phyloP scores from a whole-genome alignment of 1,140 invertebrate genomes.

The Microplitis mediator region DNA sequence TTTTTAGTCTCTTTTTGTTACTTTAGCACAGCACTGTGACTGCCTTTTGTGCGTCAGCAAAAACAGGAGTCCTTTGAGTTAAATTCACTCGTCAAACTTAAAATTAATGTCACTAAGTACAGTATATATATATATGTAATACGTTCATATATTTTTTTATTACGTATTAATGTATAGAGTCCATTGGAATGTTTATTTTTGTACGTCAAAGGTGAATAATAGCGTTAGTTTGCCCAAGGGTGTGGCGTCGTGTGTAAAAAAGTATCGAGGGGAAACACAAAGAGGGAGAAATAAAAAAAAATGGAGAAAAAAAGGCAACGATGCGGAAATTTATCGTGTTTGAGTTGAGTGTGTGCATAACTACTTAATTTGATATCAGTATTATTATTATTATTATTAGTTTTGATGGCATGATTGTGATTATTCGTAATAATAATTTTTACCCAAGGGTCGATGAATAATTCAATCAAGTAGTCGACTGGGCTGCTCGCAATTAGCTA shows the following conservation, averaged over 20 bases:
- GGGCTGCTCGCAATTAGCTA: conserved; percentile 12
- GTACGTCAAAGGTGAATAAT: neutral
- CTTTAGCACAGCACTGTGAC: no score
- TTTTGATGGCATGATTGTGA: no score
- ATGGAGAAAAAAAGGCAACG: neutral
- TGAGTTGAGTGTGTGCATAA: no score
- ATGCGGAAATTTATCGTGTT: no score
- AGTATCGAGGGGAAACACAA: neutral
- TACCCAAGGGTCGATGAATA: neutral
- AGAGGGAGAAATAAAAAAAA: neutral
- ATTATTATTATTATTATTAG: no score
- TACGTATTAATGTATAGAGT: neutral
- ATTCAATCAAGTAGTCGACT: conserved; percentile 10
- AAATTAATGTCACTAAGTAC: no score
- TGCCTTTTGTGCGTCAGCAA: no score
- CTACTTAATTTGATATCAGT: no score
- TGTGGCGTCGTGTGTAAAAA: neutral
- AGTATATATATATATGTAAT: no score
- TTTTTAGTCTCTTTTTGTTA: no score
- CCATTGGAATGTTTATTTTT: neutral
- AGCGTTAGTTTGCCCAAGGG: neutral
- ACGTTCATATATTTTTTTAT: neutral
- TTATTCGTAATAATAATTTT: neutral
- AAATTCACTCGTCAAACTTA: no score
- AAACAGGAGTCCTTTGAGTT: no score